Evolutionary conservation across 1,140 invertebrate species (phyloP), one percentile per base, ranked within the genome.

Genomic region (Lordiphosa collinella): DNA sequence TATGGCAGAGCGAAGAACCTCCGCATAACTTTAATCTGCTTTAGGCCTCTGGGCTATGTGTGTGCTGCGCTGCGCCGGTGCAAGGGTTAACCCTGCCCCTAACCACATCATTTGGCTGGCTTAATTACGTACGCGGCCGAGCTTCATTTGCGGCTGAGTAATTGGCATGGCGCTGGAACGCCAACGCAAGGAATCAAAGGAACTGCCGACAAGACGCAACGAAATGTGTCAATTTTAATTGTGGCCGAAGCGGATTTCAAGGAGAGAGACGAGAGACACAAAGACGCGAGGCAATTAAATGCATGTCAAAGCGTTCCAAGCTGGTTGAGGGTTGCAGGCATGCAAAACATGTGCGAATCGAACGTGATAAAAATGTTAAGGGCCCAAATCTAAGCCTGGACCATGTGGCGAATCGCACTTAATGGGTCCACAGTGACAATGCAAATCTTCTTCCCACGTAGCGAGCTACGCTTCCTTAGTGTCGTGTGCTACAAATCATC

Each of bases 401-500:
- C 16, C 16, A 22, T 60, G 71, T 82, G 65, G 35, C 76, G 71
- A 82, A 82, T 82, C 56, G 76, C 70, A 75, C 49, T 75, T 82
- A 75, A 80, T 82, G 60, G 76, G 52, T 65, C 66, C 66, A 66
- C 60, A 86, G 82, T 86, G 75, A 86, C 82, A 86, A 86, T 65
- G 62, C 62, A 68, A 69, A 69, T 56, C 55, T 43, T 60, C 47
- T 60, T 60, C 64, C 63, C 63, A 67, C 69, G 50, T 66, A 50
- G 51, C 65, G 18, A 41, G 47, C 40, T n/a, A 11, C 37, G 40
- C 14, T 22, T 22, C 36, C n/a, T 48, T 13, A 14, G 63, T 86
- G 62, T 88, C 86, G 86, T 88, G 86, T 86, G 82, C 74, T 48
- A 88, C 86, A 88, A 88, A 88, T 88, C 86, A 88, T 86, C 54